Evolutionary conservation across 2,888 invertebrate species (phyloP).

Genomic region (Anorthoa munda): DNA sequence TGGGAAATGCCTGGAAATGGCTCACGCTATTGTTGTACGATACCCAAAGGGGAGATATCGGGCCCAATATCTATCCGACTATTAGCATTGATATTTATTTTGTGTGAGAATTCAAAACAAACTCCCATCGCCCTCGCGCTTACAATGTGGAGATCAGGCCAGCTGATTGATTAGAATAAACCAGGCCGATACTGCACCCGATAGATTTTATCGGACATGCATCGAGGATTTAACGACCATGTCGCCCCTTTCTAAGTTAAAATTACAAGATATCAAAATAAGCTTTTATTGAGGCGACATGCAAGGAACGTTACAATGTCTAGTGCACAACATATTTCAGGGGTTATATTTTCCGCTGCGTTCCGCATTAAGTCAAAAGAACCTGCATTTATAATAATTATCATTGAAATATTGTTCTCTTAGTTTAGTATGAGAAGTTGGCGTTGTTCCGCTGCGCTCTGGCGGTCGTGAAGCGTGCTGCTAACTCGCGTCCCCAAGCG

Average conservation of each 20-base stretch:
- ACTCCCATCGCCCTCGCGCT: conserved; percentile 64
- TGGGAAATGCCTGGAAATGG: conserved; percentile 89
- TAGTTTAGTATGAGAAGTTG: conserved; percentile 70
- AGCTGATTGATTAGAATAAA: conserved; percentile 64
- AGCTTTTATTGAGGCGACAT: neutral
- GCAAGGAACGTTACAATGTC: neutral
- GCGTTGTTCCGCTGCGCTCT: conserved; percentile 58
- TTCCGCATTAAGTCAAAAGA: conserved; percentile 48
- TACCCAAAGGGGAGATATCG: conserved; percentile 85
- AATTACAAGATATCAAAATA: conserved; percentile 38
- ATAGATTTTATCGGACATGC: conserved; percentile 56
- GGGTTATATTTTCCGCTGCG: neutral
- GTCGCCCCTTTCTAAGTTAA: conserved; percentile 22
- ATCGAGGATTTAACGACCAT: conserved; percentile 43
- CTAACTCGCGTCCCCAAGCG: conserved; percentile 65
- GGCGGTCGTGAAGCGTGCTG: conserved; percentile 46
- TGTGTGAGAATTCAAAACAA: conserved; percentile 85
- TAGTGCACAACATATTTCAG: neutral
- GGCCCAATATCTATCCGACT: conserved; percentile 82
- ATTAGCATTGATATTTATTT: conserved; percentile 86
- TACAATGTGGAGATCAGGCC: conserved; percentile 63
- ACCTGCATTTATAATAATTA: conserved; percentile 59
- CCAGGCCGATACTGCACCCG: conserved; percentile 46
- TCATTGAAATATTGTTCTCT: conserved; percentile 70
- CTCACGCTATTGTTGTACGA: conserved; percentile 86